phyloP scores from a whole-genome alignment of 2,888 invertebrate species.

The Hypolimnas misippus region DNA sequence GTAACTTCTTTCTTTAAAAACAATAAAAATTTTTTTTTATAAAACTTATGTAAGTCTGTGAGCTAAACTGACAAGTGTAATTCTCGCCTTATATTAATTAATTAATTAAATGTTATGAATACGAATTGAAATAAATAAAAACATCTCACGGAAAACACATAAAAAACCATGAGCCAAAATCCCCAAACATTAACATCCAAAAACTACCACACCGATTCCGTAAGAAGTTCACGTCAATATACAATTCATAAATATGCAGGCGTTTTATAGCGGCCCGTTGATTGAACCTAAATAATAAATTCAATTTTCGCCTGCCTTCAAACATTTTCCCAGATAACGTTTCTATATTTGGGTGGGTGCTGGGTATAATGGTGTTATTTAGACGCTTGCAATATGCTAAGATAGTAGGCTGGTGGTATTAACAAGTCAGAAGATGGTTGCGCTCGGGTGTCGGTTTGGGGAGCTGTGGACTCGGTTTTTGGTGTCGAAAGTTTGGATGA shows the following conservation, averaged over 20 bases:
- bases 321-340: slow-evolving; percentile 76
- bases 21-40: too few species aligned
- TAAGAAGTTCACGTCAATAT: slow-evolving; percentile 44
- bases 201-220: slow-evolving; percentile 40
- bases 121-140: too few species aligned
- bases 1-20: too few species aligned
- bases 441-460: slow-evolving; percentile 54
- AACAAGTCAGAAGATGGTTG: slow-evolving; percentile 82
- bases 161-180: slow-evolving; percentile 10
- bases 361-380: slow-evolving; percentile 80
- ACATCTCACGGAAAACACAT: too few species aligned
- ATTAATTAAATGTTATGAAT: too few species aligned
- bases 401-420: slow-evolving; percentile 81
- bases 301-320: slow-evolving; percentile 78
- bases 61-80: too few species aligned
- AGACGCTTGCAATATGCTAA: slow-evolving; percentile 83
- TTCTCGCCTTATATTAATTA: too few species aligned
- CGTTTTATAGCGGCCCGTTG: slow-evolving; percentile 53
- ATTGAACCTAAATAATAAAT: slow-evolving; percentile 81
- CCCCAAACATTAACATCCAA: slow-evolving; percentile 33
- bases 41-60: too few species aligned
- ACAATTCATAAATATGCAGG: slow-evolving; percentile 53
- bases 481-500: not conserved
- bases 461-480: slow-evolving; percentile 51
- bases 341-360: slow-evolving; percentile 73